Evolutionary conservation across 2,113 vertebrate genomes (phyloP), one percentile per base, ranked within the genome.

Genomic region (Mastomys natalensis): DNA sequence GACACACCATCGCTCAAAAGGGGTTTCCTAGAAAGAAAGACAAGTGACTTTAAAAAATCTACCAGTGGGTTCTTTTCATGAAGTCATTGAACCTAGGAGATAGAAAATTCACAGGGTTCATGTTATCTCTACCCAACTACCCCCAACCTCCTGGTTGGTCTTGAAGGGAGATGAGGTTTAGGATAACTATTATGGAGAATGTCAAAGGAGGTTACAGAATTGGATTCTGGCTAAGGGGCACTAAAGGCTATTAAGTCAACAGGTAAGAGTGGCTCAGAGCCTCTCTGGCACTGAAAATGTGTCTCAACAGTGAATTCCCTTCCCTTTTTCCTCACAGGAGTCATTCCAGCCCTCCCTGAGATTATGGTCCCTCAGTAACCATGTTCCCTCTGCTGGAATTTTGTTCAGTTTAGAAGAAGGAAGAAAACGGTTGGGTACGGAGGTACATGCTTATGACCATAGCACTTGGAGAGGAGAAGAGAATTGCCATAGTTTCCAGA

Each of bases 1-100:
- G 78, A 48, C 7, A 68, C 3, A 17, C 15, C 26, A 7, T 68
- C 60, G 45, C 58, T 98, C 97, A 98, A 96, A 98, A 98, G 70
- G 98, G 98, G 60, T 98, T 97, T 97, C 97, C 98, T 98, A 68
- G 95, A 45, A 58, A 96, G 60, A 89, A 94, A 70, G 87, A 96
- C 45, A 91, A 93, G 40, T 16, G 76, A 55, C 70, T 62, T 62
- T 89, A 22, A 90, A 87, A 89, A 91, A 64, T 29, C 66, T 45
- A 37, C 21, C 34, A 53, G 19, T 66, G n/a, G 13, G 72, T 89
- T 60, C 53, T 64, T 48, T 5, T 64, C 19, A 21, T 77, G 43
- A 86, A 94, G 76, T 43, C 24, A 12, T 37, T 87, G 76, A 80
- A 66, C 7, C 15, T n/a, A 5, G 17, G 21, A 92, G 24, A 43